Evolutionary conservation across 1,140 invertebrate species (phyloP).

Genomic region (Drosophila asahinai): DNA sequence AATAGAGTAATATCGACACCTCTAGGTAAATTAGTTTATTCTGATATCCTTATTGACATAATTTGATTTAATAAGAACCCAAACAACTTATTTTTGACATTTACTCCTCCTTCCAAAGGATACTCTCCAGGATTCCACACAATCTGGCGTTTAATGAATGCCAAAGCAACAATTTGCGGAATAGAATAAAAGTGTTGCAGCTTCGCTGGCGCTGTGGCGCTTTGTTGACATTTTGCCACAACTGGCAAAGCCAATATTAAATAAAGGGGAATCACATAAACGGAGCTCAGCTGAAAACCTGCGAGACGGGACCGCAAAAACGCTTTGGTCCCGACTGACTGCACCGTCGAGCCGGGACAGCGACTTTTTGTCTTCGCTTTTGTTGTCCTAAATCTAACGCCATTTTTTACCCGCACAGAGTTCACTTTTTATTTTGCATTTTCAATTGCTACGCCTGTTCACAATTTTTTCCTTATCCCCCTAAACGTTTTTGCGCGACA

Average conservation of each 20-base stretch:
- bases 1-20: no score
- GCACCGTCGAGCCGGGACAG: conserved; percentile 44
- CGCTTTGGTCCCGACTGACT: conserved; percentile 57
- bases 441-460: conserved; percentile 67
- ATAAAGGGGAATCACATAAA: conserved; percentile 42
- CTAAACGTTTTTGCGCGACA: conserved; percentile 45
- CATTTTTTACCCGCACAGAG: conserved; percentile 48
- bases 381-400: conserved; percentile 75
- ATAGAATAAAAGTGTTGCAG: conserved; percentile 41
- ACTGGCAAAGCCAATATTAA: conserved; percentile 55
- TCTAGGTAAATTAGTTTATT: no score
- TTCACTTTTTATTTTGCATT: conserved; percentile 73
- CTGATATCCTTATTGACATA: no score
- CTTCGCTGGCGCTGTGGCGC: conserved; percentile 17
- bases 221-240: conserved; percentile 55
- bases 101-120: no score
- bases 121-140: neutral
- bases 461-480: conserved; percentile 53
- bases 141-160: conserved; percentile 2
- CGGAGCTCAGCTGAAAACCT: conserved; percentile 37
- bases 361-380: conserved; percentile 59
- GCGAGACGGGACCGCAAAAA: conserved; percentile 62
- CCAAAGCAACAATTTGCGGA: conserved; percentile 26
- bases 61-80: neutral
- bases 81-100: no score